Evolutionary conservation across 53 echinoderm and acorn worm genomes (phyloP).

Genomic region (Arbacia lixula): DNA sequence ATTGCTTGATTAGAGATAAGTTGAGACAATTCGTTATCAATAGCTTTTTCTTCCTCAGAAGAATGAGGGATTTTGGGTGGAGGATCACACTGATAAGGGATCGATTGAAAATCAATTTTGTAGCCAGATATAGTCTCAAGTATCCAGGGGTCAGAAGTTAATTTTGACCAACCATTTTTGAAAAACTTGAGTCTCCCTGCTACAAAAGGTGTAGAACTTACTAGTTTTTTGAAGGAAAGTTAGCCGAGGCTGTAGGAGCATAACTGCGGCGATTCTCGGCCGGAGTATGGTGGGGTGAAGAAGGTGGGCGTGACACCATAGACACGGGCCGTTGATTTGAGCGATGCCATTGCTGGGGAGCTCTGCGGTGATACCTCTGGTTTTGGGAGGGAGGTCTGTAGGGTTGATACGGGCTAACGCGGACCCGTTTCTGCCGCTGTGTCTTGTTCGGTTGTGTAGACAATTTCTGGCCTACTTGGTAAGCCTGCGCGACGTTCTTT

Average conservation of each 20-base stretch:
- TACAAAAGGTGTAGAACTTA: slow-evolving; percentile 16
- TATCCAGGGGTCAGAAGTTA: slow-evolving; percentile 10
- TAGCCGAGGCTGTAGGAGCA: too few relatives aligned
- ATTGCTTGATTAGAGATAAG: not conserved
- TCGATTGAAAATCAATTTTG: slow-evolving; percentile 3
- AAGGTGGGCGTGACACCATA: slow-evolving; percentile 10
- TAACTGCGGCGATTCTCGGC: not conserved
- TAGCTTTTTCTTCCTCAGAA: not conserved
- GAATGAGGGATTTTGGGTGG: not conserved
- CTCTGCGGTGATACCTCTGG: too few relatives aligned
- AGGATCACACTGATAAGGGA: not conserved
- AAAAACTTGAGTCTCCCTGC: slow-evolving; percentile 31
- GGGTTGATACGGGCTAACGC: too few relatives aligned
- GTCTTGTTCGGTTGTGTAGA: not conserved
- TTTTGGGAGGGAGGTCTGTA: too few relatives aligned
- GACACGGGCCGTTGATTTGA: not conserved
- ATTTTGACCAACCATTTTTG: slow-evolving; percentile 16
- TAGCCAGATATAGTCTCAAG: slow-evolving; percentile 1
- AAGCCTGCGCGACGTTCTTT: slow-evolving; percentile 3
- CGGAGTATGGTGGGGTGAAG: not conserved
- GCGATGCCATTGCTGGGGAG: too few relatives aligned
- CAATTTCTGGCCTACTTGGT: slow-evolving; percentile 2
- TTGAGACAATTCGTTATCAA: not conserved
- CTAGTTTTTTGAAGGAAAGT: slow-evolving; percentile 5
- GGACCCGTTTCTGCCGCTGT: not conserved